phyloP scores from a whole-genome alignment of 2,113 vertebrate species.

The Semnornis frantzii region DNA sequence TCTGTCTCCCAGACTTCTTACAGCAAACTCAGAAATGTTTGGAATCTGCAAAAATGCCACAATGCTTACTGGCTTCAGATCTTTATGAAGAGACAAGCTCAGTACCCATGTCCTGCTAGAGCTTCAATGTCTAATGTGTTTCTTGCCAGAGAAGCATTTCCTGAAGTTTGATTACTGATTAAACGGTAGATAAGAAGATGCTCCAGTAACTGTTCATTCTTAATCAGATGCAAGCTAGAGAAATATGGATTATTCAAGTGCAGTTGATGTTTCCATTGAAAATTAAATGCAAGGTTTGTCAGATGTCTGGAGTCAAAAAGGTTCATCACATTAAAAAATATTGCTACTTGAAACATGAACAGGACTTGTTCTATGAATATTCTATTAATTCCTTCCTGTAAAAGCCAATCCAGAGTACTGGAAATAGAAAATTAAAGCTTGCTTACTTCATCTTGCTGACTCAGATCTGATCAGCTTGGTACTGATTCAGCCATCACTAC shows the following conservation, averaged over 20 bases:
- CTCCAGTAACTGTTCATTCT: constrained; percentile 30
- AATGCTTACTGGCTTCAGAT: not conserved
- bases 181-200: constrained; percentile 16
- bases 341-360: not conserved
- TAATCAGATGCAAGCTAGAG: constrained; percentile 13
- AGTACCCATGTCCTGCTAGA: not conserved
- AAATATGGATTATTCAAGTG: constrained; percentile 78
- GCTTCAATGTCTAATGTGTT: not conserved
- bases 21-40: not conserved
- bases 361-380: not conserved
- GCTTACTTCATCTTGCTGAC: not conserved
- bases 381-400: not conserved
- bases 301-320: not conserved
- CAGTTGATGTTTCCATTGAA: constrained; percentile 73
- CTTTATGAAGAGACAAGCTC: not conserved
- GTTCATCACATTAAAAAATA: not conserved
- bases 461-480: not conserved
- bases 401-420: not conserved
- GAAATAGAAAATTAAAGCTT: not conserved
- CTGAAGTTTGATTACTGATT: constrained; percentile 33
- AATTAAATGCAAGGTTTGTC: constrained; percentile 36
- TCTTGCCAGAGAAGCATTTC: not conserved
- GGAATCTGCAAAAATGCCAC: not conserved
- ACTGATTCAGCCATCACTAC: not conserved
- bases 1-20: not conserved